phyloP scores from a whole-genome alignment of 1,140 invertebrate species.

The Cydia pomonella region DNA sequence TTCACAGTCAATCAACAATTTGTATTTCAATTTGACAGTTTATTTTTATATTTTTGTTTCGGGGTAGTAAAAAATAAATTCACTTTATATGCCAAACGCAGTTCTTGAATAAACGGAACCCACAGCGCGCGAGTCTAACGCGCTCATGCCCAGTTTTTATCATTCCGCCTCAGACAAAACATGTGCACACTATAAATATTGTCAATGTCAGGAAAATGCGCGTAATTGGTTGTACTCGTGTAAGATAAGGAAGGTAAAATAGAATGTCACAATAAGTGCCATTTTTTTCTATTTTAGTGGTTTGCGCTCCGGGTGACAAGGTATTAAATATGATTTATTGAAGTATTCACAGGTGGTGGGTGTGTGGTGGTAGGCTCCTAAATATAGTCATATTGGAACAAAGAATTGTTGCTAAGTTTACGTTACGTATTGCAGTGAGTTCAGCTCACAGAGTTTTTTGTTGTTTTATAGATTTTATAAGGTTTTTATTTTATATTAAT shows the following conservation, averaged over 20 bases:
- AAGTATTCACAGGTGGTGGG: neutral
- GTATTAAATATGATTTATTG: neutral
- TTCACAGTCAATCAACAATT: no score
- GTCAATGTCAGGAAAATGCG: slow-evolving; percentile 7
- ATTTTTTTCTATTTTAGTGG: neutral
- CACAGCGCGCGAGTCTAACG: neutral
- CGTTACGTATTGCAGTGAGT: no score
- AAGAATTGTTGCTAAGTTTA: no score
- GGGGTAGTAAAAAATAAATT: no score
- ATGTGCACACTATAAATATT: slow-evolving; percentile 29
- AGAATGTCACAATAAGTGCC: neutral
- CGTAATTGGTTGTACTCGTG: neutral
- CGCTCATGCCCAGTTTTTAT: neutral
- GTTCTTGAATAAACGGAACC: neutral
- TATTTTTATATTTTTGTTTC: no score
- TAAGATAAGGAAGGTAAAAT: neutral
- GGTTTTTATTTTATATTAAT: no score
- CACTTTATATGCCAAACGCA: no score
- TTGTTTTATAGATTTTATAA: no score
- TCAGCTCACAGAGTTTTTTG: no score
- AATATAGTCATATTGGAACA: neutral
- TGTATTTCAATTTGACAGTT: no score
- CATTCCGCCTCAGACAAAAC: slow-evolving; percentile 5
- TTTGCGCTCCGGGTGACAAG: slow-evolving; percentile 6
- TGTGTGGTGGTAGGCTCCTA: neutral